phyloP scores from a whole-genome alignment of 2,113 vertebrate genomes.

The Coptodon bakossiorum region DNA sequence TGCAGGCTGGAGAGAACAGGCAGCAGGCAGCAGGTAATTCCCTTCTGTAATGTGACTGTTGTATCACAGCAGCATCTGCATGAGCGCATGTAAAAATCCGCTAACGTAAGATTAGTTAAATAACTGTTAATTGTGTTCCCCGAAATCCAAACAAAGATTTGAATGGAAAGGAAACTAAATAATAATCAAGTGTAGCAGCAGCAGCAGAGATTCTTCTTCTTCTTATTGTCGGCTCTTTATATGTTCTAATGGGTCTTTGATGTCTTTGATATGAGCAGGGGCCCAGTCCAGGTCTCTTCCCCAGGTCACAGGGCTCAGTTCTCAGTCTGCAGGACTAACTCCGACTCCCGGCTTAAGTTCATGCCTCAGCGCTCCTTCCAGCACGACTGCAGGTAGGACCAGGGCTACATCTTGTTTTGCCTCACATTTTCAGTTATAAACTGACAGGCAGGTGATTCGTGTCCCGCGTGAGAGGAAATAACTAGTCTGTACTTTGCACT shows the following conservation, averaged over 20 bases:
- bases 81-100: neutral
- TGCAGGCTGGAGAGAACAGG: conserved; percentile 25
- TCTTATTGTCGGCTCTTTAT: neutral
- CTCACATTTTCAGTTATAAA: neutral
- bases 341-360: neutral
- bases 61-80: neutral
- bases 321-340: conserved; percentile 22
- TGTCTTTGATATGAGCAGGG: conserved; percentile 14
- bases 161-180: neutral
- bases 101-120: neutral
- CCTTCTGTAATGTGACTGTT: neutral
- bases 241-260: neutral
- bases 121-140: neutral
- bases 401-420: neutral
- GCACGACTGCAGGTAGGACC: conserved; percentile 25
- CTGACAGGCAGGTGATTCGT: neutral
- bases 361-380: neutral
- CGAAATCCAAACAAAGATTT: neutral
- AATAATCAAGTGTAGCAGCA: neutral
- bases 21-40: conserved; percentile 27
- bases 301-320: neutral
- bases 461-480: neutral
- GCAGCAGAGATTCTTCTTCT: neutral
- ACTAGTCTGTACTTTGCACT: neutral
- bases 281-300: conserved; percentile 10